Conservation (phyloP, 53 echinoderm and acorn worm species). For the Astropecten irregularis region DNA sequence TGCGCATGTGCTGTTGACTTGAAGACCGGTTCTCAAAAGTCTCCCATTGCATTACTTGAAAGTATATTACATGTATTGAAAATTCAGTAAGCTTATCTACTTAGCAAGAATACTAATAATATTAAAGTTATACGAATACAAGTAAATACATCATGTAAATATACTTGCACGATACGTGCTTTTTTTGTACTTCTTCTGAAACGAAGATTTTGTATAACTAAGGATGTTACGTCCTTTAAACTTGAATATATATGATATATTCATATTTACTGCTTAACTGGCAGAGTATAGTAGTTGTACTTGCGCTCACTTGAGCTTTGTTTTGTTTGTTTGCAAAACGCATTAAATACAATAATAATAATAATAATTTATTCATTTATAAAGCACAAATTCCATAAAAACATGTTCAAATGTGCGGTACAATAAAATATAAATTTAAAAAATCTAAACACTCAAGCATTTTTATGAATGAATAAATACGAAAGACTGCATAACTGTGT, state of each 20-base stretch:
- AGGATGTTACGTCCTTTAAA: background rate
- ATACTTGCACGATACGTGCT: constrained; percentile 17
- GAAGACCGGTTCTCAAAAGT: too few relatives aligned
- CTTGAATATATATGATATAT: constrained; percentile 5
- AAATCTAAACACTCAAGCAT: background rate
- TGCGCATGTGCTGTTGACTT: too few relatives aligned
- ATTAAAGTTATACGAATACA: too few relatives aligned
- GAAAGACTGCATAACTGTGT: background rate
- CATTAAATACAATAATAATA: background rate
- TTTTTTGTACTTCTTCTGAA: background rate
- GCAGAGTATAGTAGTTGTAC: background rate
- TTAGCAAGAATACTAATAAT: too few relatives aligned
- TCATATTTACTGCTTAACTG: background rate
- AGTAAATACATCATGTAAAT: too few relatives aligned
- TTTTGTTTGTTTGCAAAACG: background rate
- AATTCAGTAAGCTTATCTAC: too few relatives aligned
- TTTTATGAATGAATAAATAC: background rate
- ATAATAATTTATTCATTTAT: background rate
- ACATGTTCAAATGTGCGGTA: background rate
- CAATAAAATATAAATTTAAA: background rate
- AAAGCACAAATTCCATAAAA: background rate
- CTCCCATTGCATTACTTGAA: too few relatives aligned
- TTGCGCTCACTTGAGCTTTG: too few relatives aligned
- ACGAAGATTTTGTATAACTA: background rate
- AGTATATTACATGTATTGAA: too few relatives aligned